Conservation (phyloP, 2,888 invertebrate species). For the Oligia fasciuncula region DNA sequence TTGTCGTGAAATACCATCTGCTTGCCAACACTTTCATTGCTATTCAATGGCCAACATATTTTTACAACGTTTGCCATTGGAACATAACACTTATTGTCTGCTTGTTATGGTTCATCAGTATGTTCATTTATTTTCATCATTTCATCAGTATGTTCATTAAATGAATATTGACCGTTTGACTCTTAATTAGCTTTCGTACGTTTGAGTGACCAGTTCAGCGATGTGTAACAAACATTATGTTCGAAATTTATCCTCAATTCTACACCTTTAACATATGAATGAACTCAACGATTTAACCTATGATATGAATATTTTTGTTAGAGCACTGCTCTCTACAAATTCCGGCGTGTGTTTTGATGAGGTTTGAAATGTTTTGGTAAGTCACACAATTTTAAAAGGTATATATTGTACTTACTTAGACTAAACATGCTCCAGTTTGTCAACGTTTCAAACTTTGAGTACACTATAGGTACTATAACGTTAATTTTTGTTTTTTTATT, state of each 20-base stretch:
- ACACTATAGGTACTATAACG: background rate
- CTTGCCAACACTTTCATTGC: slow-evolving; percentile 56
- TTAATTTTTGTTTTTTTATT: background rate
- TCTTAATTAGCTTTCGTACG: slow-evolving; percentile 41
- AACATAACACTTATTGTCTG: slow-evolving; percentile 12
- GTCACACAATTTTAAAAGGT: background rate
- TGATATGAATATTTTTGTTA: no score
- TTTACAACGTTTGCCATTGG: background rate
- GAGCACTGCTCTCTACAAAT: no score
- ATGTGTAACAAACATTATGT: slow-evolving; percentile 3
- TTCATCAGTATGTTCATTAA: background rate
- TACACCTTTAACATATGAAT: slow-evolving; percentile 17
- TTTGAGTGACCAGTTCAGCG: slow-evolving; percentile 29
- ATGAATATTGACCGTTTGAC: slow-evolving; percentile 12
- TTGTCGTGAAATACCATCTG: slow-evolving; percentile 34
- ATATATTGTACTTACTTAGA: no score
- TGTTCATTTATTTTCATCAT: background rate
- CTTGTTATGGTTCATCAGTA: background rate
- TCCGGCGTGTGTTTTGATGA: background rate
- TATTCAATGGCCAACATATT: slow-evolving; percentile 26
- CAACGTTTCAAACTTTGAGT: background rate
- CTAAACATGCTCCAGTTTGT: background rate
- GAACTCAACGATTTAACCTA: background rate
- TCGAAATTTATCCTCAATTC: background rate
- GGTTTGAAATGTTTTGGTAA: background rate